phyloP scores from a whole-genome alignment of 2,113 vertebrate genomes.

The Tonatia bakeri region DNA sequence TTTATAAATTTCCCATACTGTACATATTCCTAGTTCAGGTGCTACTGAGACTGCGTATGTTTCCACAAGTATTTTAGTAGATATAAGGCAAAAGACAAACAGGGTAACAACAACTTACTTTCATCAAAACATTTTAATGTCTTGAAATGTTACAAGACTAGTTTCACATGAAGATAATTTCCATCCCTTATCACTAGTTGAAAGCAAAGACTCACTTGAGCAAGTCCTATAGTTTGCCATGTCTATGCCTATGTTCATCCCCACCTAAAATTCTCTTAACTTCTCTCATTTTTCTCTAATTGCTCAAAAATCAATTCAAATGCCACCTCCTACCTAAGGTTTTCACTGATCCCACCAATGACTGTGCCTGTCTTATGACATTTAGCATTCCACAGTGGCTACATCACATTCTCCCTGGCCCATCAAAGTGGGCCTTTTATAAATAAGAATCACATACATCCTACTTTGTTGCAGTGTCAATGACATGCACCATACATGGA shows the following conservation, averaged over 20 bases:
- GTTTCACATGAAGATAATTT: background rate
- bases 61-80: background rate
- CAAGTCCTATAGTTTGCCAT: background rate
- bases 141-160: background rate
- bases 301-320: slow-evolving; percentile 2
- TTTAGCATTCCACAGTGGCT: background rate
- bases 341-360: background rate
- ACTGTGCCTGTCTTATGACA: background rate
- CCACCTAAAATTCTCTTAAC: background rate
- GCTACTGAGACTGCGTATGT: background rate
- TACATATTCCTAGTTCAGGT: background rate
- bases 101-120: background rate
- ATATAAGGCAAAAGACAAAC: background rate
- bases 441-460: background rate
- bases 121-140: slow-evolving; percentile 26
- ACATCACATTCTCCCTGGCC: background rate
- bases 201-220: background rate
- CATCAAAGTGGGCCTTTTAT: background rate
- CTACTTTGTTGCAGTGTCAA: background rate
- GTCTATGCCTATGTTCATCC: background rate
- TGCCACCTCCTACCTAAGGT: background rate
- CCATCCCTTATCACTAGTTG: background rate
- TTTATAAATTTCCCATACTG: background rate
- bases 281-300: background rate
- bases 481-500: background rate